phyloP scores from a whole-genome alignment of 2,888 invertebrate genomes.

The Trachelus stipa region DNA sequence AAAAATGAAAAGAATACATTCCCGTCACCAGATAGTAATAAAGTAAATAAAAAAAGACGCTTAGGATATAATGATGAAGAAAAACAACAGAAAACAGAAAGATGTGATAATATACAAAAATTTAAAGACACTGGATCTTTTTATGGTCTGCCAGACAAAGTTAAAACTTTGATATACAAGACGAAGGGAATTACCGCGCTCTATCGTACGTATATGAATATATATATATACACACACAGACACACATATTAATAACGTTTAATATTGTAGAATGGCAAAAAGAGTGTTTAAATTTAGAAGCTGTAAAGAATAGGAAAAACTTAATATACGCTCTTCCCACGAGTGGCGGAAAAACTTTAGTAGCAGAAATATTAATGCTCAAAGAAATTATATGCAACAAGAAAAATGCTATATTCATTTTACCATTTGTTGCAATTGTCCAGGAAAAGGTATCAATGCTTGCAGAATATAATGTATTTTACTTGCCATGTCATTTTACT shows the following conservation, averaged over 20 bases:
- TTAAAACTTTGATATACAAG: constrained; percentile 77
- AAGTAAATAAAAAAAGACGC: background rate
- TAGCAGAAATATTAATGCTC: constrained; percentile 94
- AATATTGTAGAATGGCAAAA: constrained; percentile 88
- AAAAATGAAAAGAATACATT: background rate
- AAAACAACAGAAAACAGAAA: constrained; percentile 12
- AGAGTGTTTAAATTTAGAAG: constrained; percentile 86
- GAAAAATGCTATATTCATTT: constrained; percentile 87
- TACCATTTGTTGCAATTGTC: constrained; percentile 96
- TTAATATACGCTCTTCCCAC: constrained; percentile 94
- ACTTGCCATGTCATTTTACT: background rate
- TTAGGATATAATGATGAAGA: background rate
- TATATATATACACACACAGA: background rate
- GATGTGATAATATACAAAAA: background rate
- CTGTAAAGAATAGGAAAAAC: constrained; percentile 79
- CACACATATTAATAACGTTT: constrained; percentile 7
- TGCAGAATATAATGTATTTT: background rate
- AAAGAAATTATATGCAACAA: constrained; percentile 84
- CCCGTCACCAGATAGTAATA: background rate
- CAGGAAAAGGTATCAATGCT: constrained; percentile 86
- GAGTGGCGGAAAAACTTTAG: constrained; percentile 96
- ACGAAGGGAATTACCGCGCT: constrained; percentile 83
- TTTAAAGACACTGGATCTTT: constrained; percentile 69
- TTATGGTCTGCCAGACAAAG: constrained; percentile 82
- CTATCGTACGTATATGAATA: constrained; percentile 75